phyloP scores from a whole-genome alignment of 1,140 invertebrate species.

The Conus ventricosus region DNA sequence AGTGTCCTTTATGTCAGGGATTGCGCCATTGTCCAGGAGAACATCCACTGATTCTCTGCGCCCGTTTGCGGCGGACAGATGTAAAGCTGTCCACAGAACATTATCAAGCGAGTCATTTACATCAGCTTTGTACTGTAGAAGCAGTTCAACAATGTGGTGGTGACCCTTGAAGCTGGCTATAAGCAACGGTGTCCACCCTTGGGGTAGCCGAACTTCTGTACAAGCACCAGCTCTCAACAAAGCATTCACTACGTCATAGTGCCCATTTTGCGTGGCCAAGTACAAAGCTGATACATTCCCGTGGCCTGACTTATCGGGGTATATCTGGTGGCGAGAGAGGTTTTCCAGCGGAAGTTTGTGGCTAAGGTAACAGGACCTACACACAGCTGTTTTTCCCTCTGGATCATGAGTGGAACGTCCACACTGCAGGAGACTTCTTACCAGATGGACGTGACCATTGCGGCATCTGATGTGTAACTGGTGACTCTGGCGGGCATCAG shows the following conservation, averaged over 20 bases:
- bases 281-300: neutral
- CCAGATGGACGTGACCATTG: neutral
- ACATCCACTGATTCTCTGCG: neutral
- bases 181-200: constrained; percentile 74
- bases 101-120: neutral
- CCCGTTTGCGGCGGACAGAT: neutral
- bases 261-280: constrained; percentile 10
- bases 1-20: neutral
- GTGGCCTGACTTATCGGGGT: neutral
- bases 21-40: neutral
- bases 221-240: constrained; percentile 7
- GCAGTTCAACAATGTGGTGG: constrained; percentile 85
- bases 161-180: constrained; percentile 94
- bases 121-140: constrained; percentile 78
- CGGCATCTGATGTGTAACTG: neutral
- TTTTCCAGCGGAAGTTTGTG: neutral
- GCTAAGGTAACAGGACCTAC: neutral
- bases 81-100: neutral
- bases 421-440: neutral
- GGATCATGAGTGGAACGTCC: constrained; percentile 77
- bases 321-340: neutral
- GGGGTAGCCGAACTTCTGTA: neutral
- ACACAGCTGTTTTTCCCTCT: constrained; percentile 87
- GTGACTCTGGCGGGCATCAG: too few relatives aligned
- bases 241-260: neutral